Base-by-base conservation (phyloP, 2,888 invertebrate genomes). In the Bugulina stolonifera region DNA sequence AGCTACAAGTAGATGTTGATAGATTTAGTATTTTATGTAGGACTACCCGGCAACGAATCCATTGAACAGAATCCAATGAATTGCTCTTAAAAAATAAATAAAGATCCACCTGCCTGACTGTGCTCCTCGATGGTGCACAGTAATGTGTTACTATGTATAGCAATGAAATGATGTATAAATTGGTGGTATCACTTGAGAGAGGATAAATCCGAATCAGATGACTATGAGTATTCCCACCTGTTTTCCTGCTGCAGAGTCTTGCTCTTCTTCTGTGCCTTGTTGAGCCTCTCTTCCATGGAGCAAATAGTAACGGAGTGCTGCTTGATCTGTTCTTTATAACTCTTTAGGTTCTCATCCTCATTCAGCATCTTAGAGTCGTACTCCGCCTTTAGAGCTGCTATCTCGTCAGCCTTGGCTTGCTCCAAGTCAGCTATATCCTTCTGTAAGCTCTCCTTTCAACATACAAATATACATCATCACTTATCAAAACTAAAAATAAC, bases 241-340 rank as follows among this genome's bases (percentile, higher is more conserved):
- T 64, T 64, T 32, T 64, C 64, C 32, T 64, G 64, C 64, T 64
- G 79, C 74, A 77, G 79, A 71, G 82, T 81, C 72, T 80, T 81
- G 73, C 80, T 81, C 73, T 79, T 80, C 76, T 82, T 82, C 73
- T 78, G 78, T 14, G 81, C 76, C 73, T 81, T 83, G 64, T 77
- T 77, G 32, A 83, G 73, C 27, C 81, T 75, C 72, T 83, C 83
- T 75, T 84, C 83, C 81, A 84, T 80, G 71, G 81, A 77, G 75
- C 81, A 81, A 71, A 84, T 84, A 35, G 84, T 84, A 25, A 83
- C 80, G 1, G 83, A 80, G 75, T 84, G 83, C 75, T 84, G 84
- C 54, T 78, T 79, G 14, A 81, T 79, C 74, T 83, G 82, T 74
- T 84, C 83, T 73, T 80, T 81, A 75, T 80, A 82, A 22, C 76